Base-by-base conservation (phyloP, 2,888 invertebrate genomes). In the Drosophila anomalata region DNA sequence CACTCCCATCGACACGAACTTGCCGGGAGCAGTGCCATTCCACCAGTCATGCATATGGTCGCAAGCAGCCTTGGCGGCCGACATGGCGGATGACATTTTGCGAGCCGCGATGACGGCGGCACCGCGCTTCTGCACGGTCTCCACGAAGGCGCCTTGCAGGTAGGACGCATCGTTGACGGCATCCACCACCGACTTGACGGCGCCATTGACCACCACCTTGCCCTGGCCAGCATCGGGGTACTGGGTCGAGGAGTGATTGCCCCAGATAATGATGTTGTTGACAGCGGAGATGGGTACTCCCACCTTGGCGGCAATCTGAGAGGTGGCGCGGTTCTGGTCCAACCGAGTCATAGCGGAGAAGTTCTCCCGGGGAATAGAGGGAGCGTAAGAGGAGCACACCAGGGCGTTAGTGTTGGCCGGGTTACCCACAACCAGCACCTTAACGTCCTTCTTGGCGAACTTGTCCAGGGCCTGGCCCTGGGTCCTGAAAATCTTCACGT, bases 1-100 rank as follows among this genome's bases (percentile, higher is more conserved):
- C 1, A 99, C 98, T 42, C 97, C 99, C 99, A 99, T 99, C 62
- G 98, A 99, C 47, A 97, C 97, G 92, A 94, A 96, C 70, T 94
- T 93, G 51, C 95, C 96, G 0, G 93, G 89, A 26, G 94, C 92
- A 2, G 98, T 97, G 47, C 98, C 99, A 73, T 94, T 91, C 95
- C 97, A 99, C 98, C 99, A 98, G 90, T 98, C 98, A 79, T 94
- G 95, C 96, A 99, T 98, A 90, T 99, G 99, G 92, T 99, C 99
- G 76, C 96, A 96, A 29, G 99, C 98, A 26, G 99, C 99, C 92
- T 99, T 99, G 17, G 99, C 99, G 2, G 99, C 99, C 31, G 99
- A 99, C 95, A 99, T 96, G 2, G 99, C 99, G 4, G 99, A 99
- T 0, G 99, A 99, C 95, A 99, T 96, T 92, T 99, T 99, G 58